Base-by-base conservation (phyloP, 1,140 invertebrate species). In the Pogonomyrmex barbatus region DNA sequence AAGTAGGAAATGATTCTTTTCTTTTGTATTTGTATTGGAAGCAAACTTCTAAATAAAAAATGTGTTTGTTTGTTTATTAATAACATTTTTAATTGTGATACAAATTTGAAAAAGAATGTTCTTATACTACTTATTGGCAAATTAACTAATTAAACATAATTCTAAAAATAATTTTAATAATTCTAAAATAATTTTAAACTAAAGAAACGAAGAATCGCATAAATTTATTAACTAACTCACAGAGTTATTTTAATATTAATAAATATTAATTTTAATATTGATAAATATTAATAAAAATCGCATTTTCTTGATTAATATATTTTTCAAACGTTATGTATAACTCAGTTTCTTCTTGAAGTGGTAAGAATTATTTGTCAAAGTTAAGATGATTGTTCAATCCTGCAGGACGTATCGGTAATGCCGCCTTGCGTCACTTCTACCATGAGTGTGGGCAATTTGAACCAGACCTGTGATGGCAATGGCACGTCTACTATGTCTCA, bases 391-490 rank as follows among this genome's bases (percentile, higher is more conserved):
- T 4, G 17, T 50, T 82, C 33, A 17, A 14, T 39, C 62, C n/a
- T 73, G 36, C 90, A 94, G 92, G 94, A 92, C 76, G 88, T 90
- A 50, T 50, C 91, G 70, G 90, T 90, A 78, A 92, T 94, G 86
- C 88, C 92, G 83, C 89, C 92, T 88, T 93, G 93, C 91, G 91
- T 94, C 86, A 91, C 93, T 90, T 92, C 94, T 90, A 90, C 93
- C 36, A 89, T 93, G 90, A 93, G 94, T 90, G 92, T 87, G 67
- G 93, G 92, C 88, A 94, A 94, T 92, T 92, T 94, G 81, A 94
- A 90, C 82, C 92, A 94, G 87, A 90, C 90, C 86, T 92, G 90
- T 63, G 92, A 94, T 84, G 91, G 89, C 75, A 81, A 84, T 68
- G 91, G 85, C 47, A 85, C 89, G 67, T 90, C 91, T 60, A 81